A percentile compares a stretch with the other conserved stretches of the same genome.
phyloP scores from a whole-genome alignment of 2,888 invertebrate species.

The Spilarctia lutea region DNA sequence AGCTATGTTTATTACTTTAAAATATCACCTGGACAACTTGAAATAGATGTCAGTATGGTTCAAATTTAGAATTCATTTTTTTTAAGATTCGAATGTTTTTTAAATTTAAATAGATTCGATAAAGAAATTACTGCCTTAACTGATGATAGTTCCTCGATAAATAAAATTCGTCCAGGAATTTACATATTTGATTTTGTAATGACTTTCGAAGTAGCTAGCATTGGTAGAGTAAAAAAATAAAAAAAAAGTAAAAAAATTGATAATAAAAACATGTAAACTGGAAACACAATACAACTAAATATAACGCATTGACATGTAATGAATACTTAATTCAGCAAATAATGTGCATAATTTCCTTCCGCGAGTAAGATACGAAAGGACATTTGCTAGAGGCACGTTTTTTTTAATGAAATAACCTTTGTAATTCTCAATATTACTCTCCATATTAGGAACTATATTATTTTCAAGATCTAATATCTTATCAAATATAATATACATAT shows the following conservation, averaged over 20 bases:
- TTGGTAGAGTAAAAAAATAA: constrained; percentile 13
- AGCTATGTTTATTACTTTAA: constrained; percentile 55
- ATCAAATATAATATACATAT: neutral
- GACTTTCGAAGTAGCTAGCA: constrained; percentile 7
- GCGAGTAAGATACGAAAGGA: constrained; percentile 30
- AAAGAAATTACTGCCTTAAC: too few relatives aligned
- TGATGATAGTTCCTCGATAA: neutral
- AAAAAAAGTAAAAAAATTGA: constrained; percentile 19
- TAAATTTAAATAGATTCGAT: too few relatives aligned
- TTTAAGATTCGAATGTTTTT: constrained; percentile 4
- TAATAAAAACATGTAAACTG: constrained; percentile 33
- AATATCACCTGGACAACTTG: constrained; percentile 67
- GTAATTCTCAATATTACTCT: neutral
- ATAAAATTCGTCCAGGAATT: neutral
- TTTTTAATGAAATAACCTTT: constrained; percentile 6
- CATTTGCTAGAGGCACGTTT: constrained; percentile 2
- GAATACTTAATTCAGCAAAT: constrained; percentile 25
- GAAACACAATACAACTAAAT: constrained; percentile 38
- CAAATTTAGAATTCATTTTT: constrained; percentile 4
- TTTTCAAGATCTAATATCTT: neutral
- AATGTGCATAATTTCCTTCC: constrained; percentile 40
- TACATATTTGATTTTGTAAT: neutral
- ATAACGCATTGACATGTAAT: too few relatives aligned
- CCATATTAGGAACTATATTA: neutral
- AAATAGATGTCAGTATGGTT: constrained; percentile 21